phyloP scores from a whole-genome alignment of 2,888 invertebrate species.

The Achlya flavicornis region DNA sequence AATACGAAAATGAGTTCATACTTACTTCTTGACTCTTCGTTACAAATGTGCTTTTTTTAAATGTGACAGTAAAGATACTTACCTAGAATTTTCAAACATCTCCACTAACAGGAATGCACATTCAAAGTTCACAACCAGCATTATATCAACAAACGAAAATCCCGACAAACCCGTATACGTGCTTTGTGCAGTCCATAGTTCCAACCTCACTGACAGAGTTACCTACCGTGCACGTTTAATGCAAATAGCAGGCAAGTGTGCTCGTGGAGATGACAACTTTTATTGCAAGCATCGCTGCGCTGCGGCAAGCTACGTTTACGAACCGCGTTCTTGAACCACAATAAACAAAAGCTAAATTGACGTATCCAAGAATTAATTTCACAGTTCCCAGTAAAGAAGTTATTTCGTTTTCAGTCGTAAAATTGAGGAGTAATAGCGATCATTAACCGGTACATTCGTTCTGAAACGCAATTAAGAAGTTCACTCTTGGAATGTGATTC shows the following conservation, averaged over 20 bases:
- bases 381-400: neutral
- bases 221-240: neutral
- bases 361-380: neutral
- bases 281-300: neutral
- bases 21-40: no score
- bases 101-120: slow-evolving; percentile 3
- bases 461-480: slow-evolving; percentile 11
- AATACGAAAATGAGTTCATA: no score
- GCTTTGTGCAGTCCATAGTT: slow-evolving; percentile 3
- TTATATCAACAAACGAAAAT: slow-evolving; percentile 13
- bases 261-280: slow-evolving; percentile 3
- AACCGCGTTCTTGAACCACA: neutral
- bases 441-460: slow-evolving; percentile 8
- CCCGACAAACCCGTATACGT: slow-evolving; percentile 8
- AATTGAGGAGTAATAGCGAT: slow-evolving; percentile 6
- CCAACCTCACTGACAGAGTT: slow-evolving; percentile 1
- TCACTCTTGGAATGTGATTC: slow-evolving; percentile 5
- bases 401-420: slow-evolving; percentile 1
- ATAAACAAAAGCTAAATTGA: neutral
- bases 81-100: neutral
- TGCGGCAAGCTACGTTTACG: neutral
- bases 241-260: slow-evolving; percentile 3
- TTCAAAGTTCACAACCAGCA: slow-evolving; percentile 4
- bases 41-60: no score
- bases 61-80: neutral